Evolutionary conservation across 1,140 invertebrate genomes (phyloP), one percentile per base, ranked within the genome.

Genomic region (Hypothenemus hampei): DNA sequence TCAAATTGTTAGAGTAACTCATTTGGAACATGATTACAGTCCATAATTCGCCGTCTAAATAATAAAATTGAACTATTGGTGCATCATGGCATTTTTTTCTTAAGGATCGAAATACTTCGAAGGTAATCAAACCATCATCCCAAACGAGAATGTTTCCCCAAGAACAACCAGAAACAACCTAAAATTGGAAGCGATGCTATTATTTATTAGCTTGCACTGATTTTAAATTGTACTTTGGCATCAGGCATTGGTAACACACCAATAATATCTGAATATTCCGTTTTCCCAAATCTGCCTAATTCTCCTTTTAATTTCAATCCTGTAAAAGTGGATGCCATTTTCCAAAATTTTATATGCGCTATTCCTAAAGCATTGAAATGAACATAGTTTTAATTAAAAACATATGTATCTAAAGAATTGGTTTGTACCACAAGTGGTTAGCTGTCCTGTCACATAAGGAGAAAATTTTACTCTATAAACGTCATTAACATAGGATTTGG

Each of bases 271-370:
- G 87, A 90, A 55, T 92, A 89, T 71, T 93, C 89, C 11, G 89
- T 93, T 73, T 89, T 89, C 1, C 89, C 91, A 75, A 94, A 96
- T 67, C 86, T 78, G 4, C 91, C 91, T 15, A 91, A 66, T 65
- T 86, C 80, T 3, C 89, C 89, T 72, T 93, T 83, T 2, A 96
- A 72, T 70, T 96, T 96, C 0, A 94, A 69, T 2, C 91, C 91
- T 0, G 91, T 94, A 66, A 93, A 94, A 0, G 92, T 93, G 59
- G 81, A 67, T 0, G 84, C 83, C 82, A 94, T 92, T 78, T 91
- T 93, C 92, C 92, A 95, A 75, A 92, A 92, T 75, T 89, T 90
- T 48, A 95, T 90, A 68, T 94, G 91, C 13, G 80, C 81, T 0
- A 70, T 74, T 46, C 80, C 81, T 81, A 46, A 56, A 44, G 53